Percentiles rank a stretch among this genome's conserved stretches.
Conservation (phyloP, 2,113 vertebrate genomes). For the Theristicus caerulescens region DNA sequence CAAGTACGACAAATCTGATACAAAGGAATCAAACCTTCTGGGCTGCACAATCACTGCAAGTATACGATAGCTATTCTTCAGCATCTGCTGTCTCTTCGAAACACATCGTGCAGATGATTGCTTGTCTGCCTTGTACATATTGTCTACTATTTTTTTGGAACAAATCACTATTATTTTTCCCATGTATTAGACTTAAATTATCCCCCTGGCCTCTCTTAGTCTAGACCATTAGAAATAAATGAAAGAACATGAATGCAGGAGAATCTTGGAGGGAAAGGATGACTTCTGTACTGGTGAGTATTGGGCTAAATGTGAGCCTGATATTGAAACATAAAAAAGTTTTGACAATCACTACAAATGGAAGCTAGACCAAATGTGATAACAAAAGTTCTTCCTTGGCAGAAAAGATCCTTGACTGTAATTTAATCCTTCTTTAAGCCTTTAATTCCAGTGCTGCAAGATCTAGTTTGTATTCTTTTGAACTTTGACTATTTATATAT, state of each 20-base stretch:
- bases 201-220: not conserved
- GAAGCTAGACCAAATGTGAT: not conserved
- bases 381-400: not conserved
- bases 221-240: not conserved
- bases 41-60: not conserved
- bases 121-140: not conserved
- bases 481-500: not conserved
- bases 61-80: not conserved
- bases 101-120: not conserved
- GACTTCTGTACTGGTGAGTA: not conserved
- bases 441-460: not conserved
- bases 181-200: not conserved
- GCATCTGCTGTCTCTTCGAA: constrained; percentile 38
- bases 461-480: not conserved
- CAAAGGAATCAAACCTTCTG: constrained; percentile 9
- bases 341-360: not conserved
- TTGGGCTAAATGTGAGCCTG: not conserved
- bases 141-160: not conserved
- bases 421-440: not conserved
- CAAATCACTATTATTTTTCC: not conserved
- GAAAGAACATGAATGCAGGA: not conserved
- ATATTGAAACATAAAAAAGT: not conserved
- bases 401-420: not conserved
- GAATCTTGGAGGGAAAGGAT: not conserved
- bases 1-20: not conserved